Evolutionary conservation across 2,797 vertebrate species (phyloP).

Genomic region (Valencia hispanica): DNA sequence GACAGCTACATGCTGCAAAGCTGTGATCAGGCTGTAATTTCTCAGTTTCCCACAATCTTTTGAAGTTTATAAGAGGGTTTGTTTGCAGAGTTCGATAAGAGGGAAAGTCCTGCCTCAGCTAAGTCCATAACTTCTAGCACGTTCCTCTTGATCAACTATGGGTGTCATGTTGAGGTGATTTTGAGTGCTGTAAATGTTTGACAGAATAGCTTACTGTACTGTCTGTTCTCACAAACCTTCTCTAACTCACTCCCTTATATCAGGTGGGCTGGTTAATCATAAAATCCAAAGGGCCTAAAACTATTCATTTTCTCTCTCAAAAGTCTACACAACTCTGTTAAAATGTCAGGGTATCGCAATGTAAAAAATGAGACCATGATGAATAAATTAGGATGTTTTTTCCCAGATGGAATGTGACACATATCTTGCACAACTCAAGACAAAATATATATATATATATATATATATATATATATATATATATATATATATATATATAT

Average conservation of each 20-base stretch:
- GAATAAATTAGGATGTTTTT: background rate
- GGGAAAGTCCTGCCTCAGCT: background rate
- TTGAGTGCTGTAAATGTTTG: constrained; percentile 47
- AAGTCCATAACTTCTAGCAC: constrained; percentile 1
- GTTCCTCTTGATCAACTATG: background rate
- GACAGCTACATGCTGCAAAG: constrained; percentile 7
- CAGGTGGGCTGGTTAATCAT: constrained; percentile 47
- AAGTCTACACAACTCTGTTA: background rate
- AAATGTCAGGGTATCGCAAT: background rate
- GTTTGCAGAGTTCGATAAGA: constrained; percentile 24
- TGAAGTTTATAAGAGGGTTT: constrained; percentile 30
- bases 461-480: no score
- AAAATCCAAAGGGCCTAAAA: background rate
- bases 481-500: no score
- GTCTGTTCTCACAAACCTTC: background rate
- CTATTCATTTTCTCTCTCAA: background rate
- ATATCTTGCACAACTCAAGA: background rate
- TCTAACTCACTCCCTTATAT: background rate
- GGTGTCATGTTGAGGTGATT: constrained; percentile 23
- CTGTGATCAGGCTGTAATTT: constrained; percentile 28
- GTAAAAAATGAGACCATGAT: background rate
- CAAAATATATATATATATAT: no score
- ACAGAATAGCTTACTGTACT: constrained; percentile 37
- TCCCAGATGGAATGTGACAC: background rate
- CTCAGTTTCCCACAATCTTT: constrained; percentile 19